Evolutionary conservation across 2,888 invertebrate genomes (phyloP).

Genomic region (Drosophila differens): DNA sequence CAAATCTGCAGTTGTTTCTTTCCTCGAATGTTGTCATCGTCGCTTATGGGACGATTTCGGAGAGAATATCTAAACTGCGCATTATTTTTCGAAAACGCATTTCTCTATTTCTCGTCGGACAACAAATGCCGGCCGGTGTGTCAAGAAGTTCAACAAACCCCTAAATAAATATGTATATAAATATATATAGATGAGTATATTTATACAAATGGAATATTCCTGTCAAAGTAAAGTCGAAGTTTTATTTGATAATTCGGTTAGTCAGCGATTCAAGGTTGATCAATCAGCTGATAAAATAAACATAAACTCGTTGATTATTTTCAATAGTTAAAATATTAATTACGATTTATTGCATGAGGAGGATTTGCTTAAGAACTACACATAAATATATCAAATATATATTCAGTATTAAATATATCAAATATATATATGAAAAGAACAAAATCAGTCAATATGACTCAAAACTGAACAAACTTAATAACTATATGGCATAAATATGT

Average conservation of each 20-base stretch:
- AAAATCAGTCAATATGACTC: constrained; percentile 82
- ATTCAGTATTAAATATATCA: background rate
- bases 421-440: constrained; percentile 27
- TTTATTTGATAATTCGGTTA: constrained; percentile 35
- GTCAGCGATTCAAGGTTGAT: constrained; percentile 40
- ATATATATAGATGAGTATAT: background rate
- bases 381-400: constrained; percentile 15
- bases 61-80: constrained; percentile 46
- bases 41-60: constrained; percentile 9
- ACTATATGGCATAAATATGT: constrained; percentile 33
- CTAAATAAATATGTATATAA: background rate
- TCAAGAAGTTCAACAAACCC: constrained; percentile 51
- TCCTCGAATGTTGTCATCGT: constrained; percentile 24
- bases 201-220: constrained; percentile 8
- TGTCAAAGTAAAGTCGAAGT: constrained; percentile 39
- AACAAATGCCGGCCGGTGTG: constrained; percentile 51
- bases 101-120: constrained; percentile 7
- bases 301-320: constrained; percentile 7
- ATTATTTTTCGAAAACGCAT: constrained; percentile 44
- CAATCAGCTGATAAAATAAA: constrained; percentile 32
- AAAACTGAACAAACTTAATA: constrained; percentile 53
- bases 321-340: constrained; percentile 25
- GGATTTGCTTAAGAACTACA: constrained; percentile 37
- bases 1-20: background rate
- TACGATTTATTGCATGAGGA: constrained; percentile 34